These are phyloP conservation scores for Silurus asotus DNA, from an alignment of 2,113 vertebrate genomes.

Conservation along the genomic window DNA sequence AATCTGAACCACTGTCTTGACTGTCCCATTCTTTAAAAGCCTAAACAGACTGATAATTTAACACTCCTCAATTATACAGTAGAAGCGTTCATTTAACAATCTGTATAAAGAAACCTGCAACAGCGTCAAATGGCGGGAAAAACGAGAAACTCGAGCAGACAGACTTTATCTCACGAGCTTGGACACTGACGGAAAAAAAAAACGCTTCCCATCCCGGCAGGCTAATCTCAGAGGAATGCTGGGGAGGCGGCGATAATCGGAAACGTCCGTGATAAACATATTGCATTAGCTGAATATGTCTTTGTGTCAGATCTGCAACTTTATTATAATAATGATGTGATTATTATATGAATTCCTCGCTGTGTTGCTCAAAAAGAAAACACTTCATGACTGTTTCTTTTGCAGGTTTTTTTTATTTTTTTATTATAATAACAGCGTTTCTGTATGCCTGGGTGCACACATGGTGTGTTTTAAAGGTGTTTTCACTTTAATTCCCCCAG, in stretches of 20 bases:
- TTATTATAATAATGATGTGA: too few species aligned
- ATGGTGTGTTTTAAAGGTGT: constrained; percentile 40
- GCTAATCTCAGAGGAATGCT: constrained; percentile 18
- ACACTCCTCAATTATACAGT: neutral
- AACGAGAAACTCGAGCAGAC: neutral
- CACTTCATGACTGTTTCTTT: neutral
- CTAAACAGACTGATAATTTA: neutral
- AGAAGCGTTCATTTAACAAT: neutral
- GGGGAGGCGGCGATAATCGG: neutral
- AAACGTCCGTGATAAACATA: constrained; percentile 22
- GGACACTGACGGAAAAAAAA: neutral
- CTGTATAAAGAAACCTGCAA: too few species aligned
- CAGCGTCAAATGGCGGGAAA: neutral
- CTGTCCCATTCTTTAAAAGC: neutral
- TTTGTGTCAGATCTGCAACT: neutral
- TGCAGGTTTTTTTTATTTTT: neutral
- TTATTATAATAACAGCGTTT: neutral
- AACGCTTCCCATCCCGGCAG: neutral
- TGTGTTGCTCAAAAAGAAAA: neutral
- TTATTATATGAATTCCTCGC: neutral
- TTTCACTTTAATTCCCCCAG: constrained; percentile 44
- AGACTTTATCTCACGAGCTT: constrained; percentile 15
- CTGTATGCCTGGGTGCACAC: constrained; percentile 8
- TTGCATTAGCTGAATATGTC: neutral
- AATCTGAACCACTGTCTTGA: too few species aligned